Evolutionary conservation across 2,797 vertebrate species (phyloP), one percentile per base, ranked within the genome.

Genomic region (Apogon talboti): DNA sequence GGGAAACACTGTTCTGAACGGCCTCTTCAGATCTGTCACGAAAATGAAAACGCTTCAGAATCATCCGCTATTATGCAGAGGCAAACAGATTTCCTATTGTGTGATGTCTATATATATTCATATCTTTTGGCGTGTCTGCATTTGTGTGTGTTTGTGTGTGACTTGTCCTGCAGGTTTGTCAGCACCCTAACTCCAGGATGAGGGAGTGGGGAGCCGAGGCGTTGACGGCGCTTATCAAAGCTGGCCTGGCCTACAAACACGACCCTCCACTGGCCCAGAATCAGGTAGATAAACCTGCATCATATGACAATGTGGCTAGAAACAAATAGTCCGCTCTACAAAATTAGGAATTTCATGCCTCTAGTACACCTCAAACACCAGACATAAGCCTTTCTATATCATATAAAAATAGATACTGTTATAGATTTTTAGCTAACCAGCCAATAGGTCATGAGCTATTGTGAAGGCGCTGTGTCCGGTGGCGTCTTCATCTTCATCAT

Each of bases 181-280:
- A 99, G 91, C 98, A 99, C 89, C 96, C 97, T 13, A 99, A 99
- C 78, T 94, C 95, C 76, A 94, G 98, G 78, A 99, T 99, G 98
- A 95, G 98, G 86, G 98, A 99, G 90, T 99, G 98, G 98, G 98
- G 97, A 52, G 98, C 98, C 0, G 98, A 99, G 90, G 96, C 98
- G 11, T 85, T 99, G 89, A 98, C 98, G 0, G 95, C 97, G 2
- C 95, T 99, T 41, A 99, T 99, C 83, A 99, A 98, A 94, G 96
- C 97, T 0, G 97, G 97, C 44, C 91, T 99, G 65, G 94, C 95
- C 35, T 98, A 95, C 90, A 96, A 92, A 74, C 97, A 98, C 9
- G 95, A 98, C 60, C 97, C 97, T 74, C 94, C 95, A 0, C 93
- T 99, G 63, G 92, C 95, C 66, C 96, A 98, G 64, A 98, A 98